phyloP scores from a whole-genome alignment of 2,113 vertebrate species.

The Chaenogobius annularis region DNA sequence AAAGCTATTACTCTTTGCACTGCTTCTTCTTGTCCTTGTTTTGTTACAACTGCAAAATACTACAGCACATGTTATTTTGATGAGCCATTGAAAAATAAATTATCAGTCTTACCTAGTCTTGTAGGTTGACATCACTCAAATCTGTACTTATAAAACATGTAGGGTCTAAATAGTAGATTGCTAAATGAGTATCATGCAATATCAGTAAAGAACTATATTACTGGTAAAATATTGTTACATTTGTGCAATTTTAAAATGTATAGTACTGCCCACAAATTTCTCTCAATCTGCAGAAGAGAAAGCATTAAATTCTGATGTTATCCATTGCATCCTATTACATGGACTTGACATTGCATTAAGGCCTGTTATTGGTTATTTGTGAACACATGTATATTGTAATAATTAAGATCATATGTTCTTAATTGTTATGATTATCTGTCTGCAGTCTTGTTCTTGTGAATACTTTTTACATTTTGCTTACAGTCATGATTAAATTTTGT shows the following conservation, averaged over 20 bases:
- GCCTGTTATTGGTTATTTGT: neutral
- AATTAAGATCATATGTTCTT: neutral
- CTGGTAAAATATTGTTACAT: neutral
- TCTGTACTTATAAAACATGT: conserved; percentile 4
- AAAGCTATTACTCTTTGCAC: neutral
- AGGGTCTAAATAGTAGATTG: neutral
- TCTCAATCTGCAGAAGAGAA: neutral
- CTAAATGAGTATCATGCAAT: neutral
- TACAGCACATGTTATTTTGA: neutral
- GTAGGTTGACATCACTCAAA: neutral
- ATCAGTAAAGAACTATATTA: neutral
- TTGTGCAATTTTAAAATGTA: neutral
- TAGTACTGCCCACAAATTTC: conserved; percentile 2
- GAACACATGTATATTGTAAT: conserved; percentile 2
- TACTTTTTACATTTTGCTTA: conserved; percentile 4
- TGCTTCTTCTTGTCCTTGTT: neutral
- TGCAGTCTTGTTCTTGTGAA: neutral
- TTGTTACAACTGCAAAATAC: conserved; percentile 2
- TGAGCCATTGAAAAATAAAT: neutral
- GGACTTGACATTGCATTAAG: neutral
- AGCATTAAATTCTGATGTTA: neutral
- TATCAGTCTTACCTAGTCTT: neutral
- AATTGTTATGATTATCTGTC: conserved; percentile 2
- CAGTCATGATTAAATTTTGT: conserved; percentile 9
- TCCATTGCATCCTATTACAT: conserved; percentile 1